These are phyloP conservation scores for Drosophila teissieri DNA, from an alignment of 1,140 invertebrate species.

Conservation along the genomic window DNA sequence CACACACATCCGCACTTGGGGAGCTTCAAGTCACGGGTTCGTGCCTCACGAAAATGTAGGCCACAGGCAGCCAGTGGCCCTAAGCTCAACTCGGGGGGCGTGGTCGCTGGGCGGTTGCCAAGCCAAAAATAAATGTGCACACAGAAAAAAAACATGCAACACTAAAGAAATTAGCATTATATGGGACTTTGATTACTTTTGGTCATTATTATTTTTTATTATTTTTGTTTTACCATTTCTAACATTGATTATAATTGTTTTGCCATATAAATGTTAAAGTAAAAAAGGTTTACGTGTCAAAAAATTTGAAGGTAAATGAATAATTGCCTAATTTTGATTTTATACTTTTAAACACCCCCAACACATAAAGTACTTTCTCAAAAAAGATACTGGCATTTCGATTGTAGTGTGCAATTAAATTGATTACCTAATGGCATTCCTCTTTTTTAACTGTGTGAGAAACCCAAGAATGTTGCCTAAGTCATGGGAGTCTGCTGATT, in stretches of 20 bases:
- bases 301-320: too few species aligned
- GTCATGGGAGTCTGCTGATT: conserved; percentile 58
- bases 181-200: not conserved
- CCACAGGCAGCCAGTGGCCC: conserved; percentile 45
- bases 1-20: conserved; percentile 12
- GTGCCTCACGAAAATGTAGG: conserved; percentile 42
- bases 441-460: conserved; percentile 1
- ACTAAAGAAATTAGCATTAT: not conserved
- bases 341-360: too few species aligned
- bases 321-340: too few species aligned
- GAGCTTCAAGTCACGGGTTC: conserved; percentile 41
- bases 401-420: not conserved
- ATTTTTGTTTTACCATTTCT: not conserved
- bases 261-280: too few species aligned
- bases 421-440: not conserved
- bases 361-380: too few species aligned
- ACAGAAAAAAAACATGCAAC: not conserved
- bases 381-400: too few species aligned
- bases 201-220: not conserved
- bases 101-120: conserved; percentile 10
- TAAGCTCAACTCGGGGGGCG: conserved; percentile 39
- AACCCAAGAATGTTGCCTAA: conserved; percentile 34
- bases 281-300: too few species aligned
- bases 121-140: conserved; percentile 19
- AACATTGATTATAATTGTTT: not conserved